Percentiles rank a stretch among this genome's conserved stretches.
Evolutionary conservation across 2,797 vertebrate genomes (phyloP).

Genomic region (Percopsis omiscomaycus): DNA sequence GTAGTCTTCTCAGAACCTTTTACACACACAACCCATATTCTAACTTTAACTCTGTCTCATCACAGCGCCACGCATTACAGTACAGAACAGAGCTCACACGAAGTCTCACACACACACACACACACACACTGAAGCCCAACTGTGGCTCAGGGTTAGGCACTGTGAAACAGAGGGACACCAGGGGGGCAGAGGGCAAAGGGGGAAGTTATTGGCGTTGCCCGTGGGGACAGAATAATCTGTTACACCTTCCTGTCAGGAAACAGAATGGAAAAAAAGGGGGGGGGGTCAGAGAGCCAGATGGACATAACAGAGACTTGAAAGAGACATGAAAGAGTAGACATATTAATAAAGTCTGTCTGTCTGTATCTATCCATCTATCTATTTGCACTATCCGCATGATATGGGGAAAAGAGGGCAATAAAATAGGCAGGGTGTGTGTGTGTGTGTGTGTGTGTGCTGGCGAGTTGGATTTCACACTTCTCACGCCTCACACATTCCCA

Average conservation of each 20-base stretch:
- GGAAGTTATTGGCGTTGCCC: conserved; percentile 50
- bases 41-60: conserved; percentile 5
- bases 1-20: not conserved
- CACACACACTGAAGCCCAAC: no score
- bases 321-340: conserved; percentile 4
- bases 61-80: not conserved
- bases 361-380: conserved; percentile 31
- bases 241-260: conserved; percentile 55
- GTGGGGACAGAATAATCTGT: conserved; percentile 55
- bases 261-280: conserved; percentile 7
- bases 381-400: conserved; percentile 30
- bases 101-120: not conserved
- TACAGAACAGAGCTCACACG: not conserved
- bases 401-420: not conserved
- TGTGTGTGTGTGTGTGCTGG: conserved; percentile 20
- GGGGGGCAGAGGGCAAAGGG: conserved; percentile 18
- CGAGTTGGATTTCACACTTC: conserved; percentile 77
- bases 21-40: not conserved
- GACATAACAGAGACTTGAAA: no score
- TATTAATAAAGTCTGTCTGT: conserved; percentile 17
- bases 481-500: conserved; percentile 80
- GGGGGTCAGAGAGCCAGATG: conserved; percentile 7
- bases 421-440: not conserved
- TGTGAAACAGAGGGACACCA: not conserved
- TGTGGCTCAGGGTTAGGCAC: no score